Evolutionary conservation across 1,140 invertebrate genomes (phyloP), one percentile per base, ranked within the genome.

Genomic region (Coelopa frigida): DNA sequence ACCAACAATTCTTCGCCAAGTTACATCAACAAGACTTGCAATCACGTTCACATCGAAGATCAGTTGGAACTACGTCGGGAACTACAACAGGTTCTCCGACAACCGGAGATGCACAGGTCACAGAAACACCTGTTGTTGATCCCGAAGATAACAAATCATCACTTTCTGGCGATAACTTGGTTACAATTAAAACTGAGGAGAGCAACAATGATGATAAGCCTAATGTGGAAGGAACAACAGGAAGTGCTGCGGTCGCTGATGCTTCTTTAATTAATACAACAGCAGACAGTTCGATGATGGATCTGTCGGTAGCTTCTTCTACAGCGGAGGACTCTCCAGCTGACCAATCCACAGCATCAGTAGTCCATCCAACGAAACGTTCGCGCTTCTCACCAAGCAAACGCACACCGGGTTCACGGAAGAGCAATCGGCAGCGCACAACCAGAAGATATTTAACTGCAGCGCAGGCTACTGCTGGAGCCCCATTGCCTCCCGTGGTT

Each of bases 1-100:
- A 69, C 48, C 58, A 66, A 39, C 62, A 69, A 35, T 69, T 67
- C 41, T 68, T 69, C 50, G 62, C 61, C 15, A 69, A 69, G 48
- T 12, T 67, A 29, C 59, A 67, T 40, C 61, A 67, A 26, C 59
- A 64, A 32, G 66, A 69, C 21, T n/a, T 68, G 4, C 59, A 63
- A 47, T 51, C 57, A 7, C 57, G 63, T 7, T 42, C 62, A 0
- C 46, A 51, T 29, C 52, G 56, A 3, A 57, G 55, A 4, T 36
- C 42, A 4, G 41, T 23, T 4, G 33, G n/a, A n/a, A n/a, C n/a
- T n/a, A n/a, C n/a, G n/a, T n/a, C n/a, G n/a, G n/a, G n/a, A n/a
- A n/a, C n/a, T n/a, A n/a, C n/a, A n/a, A n/a, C n/a, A n/a, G n/a
- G n/a, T n/a, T n/a, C n/a, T n/a, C n/a, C n/a, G n/a, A n/a, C n/a